Evolutionary conservation across 2,113 vertebrate genomes (phyloP).

Genomic region (Silurus meridionalis): DNA sequence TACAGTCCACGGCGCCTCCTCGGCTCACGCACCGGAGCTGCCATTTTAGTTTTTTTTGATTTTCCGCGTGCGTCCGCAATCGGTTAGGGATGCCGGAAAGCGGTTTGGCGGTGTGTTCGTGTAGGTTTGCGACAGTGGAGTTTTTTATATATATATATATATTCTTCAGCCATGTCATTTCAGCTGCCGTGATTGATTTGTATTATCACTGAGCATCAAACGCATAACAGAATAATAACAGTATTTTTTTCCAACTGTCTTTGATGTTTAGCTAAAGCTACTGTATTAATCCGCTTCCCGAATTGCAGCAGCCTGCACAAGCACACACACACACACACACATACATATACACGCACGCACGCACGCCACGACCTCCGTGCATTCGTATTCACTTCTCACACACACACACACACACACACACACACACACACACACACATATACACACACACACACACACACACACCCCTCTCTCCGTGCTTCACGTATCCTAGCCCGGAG

Average conservation of each 20-base stretch:
- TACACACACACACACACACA: background rate
- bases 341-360: background rate
- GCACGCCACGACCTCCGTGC: background rate
- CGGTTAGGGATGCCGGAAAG: background rate
- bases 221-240: too few species aligned
- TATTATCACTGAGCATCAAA: too few species aligned
- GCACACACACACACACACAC: background rate
- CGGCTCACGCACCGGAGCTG: constrained; percentile 16
- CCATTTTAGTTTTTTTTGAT: constrained; percentile 3
- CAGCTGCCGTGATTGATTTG: background rate
- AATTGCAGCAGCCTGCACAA: constrained; percentile 20
- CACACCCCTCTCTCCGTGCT: background rate
- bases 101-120: background rate
- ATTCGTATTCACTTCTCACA: background rate
- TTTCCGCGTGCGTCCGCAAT: constrained; percentile 15
- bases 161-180: background rate
- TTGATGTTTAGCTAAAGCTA: constrained; percentile 31
- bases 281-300: constrained; percentile 36
- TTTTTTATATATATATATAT: background rate
- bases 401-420: background rate
- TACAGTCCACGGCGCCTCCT: constrained; percentile 34
- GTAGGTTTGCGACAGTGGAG: background rate
- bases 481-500: background rate
- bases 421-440: background rate
- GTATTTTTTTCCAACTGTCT: too few species aligned